Evolutionary conservation across 2,113 vertebrate genomes (phyloP), one percentile per base, ranked within the genome.

Genomic region (Tychaedon coryphoeus): DNA sequence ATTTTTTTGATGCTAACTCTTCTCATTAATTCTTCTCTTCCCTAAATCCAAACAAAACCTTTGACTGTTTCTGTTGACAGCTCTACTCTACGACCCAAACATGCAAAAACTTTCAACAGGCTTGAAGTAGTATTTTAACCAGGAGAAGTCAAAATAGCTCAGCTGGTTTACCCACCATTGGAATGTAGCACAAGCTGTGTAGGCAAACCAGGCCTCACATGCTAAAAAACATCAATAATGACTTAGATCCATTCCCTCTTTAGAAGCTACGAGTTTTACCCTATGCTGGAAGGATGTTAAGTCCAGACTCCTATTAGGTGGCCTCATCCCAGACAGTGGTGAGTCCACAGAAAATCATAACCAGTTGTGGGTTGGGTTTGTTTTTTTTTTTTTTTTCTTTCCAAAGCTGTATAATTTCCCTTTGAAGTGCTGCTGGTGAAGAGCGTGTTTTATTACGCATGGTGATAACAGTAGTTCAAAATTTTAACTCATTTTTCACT

Each of bases 251-350:
- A 14, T 65, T 78, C n/a, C 12, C 57, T n/a, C 13, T 82, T 81
- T 75, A 66, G 43, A 89, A 93, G 34, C 36, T 69, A 33, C 0
- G 0, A 48, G 25, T 85, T 96, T 66, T 33, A 42, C 72, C 50
- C 66, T 76, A 1, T 3, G 1, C n/a, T 82, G 67, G 62, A 82
- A 93, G 50, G 58, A 62, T 62, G 36, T 29, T 79, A 33, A 72
- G 50, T 61, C 36, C 85, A 66, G 60, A 53, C 19, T 84, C 67
- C 61, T 92, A 72, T 88, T 94, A 96, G 87, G 89, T 93, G 95
- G 86, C 90, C 81, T 90, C 42, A 76, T 73, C 66, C 73, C 76
- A 81, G 85, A 85, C 92, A 77, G 58, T 61, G 85, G 81, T 81
- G 26, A 82, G 78, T 82, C 62, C 76, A n/a, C 8, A 56, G 36